Percentiles rank a stretch among this genome's conserved stretches.
These are phyloP conservation scores for Semicossyphus pulcher DNA, from an alignment of 2,113 vertebrate genomes.

Conservation along the genomic window DNA sequence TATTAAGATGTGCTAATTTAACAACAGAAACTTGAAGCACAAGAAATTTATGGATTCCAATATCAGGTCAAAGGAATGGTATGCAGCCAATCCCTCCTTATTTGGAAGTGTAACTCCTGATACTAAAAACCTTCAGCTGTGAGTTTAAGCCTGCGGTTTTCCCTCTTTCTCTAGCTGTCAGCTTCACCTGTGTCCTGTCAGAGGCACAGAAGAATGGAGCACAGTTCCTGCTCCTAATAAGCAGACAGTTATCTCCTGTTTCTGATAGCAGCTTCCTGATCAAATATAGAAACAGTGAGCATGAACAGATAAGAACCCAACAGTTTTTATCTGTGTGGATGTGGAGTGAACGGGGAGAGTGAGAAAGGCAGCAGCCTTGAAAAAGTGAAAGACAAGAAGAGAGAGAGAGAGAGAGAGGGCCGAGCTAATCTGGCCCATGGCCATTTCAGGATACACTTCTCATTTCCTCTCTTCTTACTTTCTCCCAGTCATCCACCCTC, in stretches of 20 bases:
- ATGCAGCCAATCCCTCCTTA: constrained; percentile 45
- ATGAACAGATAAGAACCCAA: constrained; percentile 7
- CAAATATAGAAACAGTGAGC: constrained; percentile 42
- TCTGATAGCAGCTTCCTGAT: constrained; percentile 40
- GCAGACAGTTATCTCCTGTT: constrained; percentile 24
- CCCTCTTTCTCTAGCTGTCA: constrained; percentile 14
- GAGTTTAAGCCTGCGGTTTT: constrained; percentile 19
- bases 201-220: constrained; percentile 43
- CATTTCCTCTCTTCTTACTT: constrained; percentile 63
- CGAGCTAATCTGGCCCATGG: constrained; percentile 49
- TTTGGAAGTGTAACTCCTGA: constrained; percentile 37
- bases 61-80: constrained; percentile 37
- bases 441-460: constrained; percentile 63
- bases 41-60: constrained; percentile 22
- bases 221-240: constrained; percentile 30
- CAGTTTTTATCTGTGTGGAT: constrained; percentile 22
- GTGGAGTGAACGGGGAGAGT: constrained; percentile 2
- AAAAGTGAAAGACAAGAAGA: constrained; percentile 6
- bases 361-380: constrained; percentile 5
- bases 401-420: constrained; percentile 1
- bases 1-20: no score
- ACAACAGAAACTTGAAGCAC: neutral
- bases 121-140: constrained; percentile 32
- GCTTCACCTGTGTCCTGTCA: constrained; percentile 46
- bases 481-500: constrained; percentile 32